A percentile compares a stretch with the other conserved stretches of the same genome.
These are phyloP conservation scores for Mormyrops boulengeri DNA, from an alignment of 2,797 vertebrate species.

Conservation along the genomic window DNA sequence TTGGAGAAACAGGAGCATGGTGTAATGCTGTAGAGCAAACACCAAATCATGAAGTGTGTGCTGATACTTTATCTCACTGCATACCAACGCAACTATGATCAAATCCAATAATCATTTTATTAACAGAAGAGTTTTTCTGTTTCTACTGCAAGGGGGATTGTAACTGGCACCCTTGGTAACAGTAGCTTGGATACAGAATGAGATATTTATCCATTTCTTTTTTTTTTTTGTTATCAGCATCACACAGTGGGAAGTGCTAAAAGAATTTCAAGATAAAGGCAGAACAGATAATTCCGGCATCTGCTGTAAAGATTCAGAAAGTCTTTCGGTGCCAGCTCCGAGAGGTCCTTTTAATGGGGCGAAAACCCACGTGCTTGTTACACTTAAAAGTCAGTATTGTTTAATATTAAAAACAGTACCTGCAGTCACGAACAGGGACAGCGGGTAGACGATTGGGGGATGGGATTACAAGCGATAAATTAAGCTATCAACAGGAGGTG, in stretches of 20 bases:
- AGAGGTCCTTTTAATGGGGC: background rate
- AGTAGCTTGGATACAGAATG: conserved; percentile 20
- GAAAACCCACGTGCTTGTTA: background rate
- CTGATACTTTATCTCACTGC: background rate
- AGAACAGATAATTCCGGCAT: background rate
- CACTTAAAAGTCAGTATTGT: background rate
- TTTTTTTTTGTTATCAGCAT: background rate
- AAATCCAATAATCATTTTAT: conserved; percentile 17
- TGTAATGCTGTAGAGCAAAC: background rate
- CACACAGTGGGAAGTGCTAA: conserved; percentile 16
- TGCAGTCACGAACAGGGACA: background rate
- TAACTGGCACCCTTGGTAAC: conserved; percentile 21
- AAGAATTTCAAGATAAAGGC: background rate
- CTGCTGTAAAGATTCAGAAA: background rate
- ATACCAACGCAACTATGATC: conserved; percentile 19
- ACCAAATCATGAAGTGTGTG: background rate
- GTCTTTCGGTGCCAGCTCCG: background rate
- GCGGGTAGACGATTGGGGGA: background rate
- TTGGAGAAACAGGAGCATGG: background rate
- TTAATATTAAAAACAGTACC: background rate
- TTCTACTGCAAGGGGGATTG: background rate
- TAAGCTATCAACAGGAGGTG: background rate
- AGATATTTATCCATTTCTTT: conserved; percentile 17
- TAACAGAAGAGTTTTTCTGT: background rate
- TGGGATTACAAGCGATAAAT: background rate